These are phyloP conservation scores for Pyrrhia umbra DNA, from an alignment of 2,888 invertebrate species.

Conservation along the genomic window DNA sequence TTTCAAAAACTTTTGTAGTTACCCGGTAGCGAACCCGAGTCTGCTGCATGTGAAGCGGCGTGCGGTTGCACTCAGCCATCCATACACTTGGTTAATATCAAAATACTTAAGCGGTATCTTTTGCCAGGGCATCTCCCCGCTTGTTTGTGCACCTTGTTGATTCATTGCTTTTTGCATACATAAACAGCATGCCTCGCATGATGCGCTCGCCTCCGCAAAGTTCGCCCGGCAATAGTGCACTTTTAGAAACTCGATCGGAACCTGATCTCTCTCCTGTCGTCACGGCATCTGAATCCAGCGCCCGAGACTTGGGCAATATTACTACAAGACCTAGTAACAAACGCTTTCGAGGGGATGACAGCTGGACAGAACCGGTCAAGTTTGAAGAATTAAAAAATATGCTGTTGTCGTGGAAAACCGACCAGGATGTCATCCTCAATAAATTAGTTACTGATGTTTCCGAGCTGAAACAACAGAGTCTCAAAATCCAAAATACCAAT, in stretches of 20 bases:
- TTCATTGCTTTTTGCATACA: too few relatives aligned
- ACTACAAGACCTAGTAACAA: background rate
- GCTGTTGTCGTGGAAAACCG: background rate
- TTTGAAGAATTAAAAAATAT: background rate
- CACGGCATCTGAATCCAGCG: background rate
- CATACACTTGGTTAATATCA: too few relatives aligned
- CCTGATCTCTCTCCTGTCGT: background rate
- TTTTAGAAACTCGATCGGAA: background rate
- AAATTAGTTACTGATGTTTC: background rate
- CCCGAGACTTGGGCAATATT: background rate
- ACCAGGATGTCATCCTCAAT: background rate
- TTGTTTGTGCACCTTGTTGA: too few relatives aligned
- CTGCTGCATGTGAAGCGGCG: too few relatives aligned
- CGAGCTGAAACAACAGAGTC: background rate
- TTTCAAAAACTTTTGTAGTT: too few relatives aligned
- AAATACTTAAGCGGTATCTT: too few relatives aligned
- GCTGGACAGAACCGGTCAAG: background rate
- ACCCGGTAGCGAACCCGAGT: too few relatives aligned
- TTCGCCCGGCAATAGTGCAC: background rate
- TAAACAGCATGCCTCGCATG: background rate
- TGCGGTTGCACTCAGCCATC: too few relatives aligned
- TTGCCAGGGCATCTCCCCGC: too few relatives aligned
- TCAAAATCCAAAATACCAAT: background rate
- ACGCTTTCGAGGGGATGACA: background rate
- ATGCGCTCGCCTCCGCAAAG: background rate